phyloP scores from a whole-genome alignment of 1,140 invertebrate species.

The Aphidius gifuensis region DNA sequence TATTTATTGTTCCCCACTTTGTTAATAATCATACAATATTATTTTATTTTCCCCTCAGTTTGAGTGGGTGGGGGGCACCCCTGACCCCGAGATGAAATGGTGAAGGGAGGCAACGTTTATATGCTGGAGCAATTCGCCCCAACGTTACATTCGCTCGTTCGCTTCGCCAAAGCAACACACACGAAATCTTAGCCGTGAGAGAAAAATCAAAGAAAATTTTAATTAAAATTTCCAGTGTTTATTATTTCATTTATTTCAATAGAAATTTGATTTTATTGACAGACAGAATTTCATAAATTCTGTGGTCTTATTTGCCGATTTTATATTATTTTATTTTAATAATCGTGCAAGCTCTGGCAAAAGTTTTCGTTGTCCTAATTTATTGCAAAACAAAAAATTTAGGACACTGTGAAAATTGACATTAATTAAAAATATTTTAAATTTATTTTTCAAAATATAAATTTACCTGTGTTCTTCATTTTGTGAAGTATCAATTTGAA shows the following conservation, averaged over 20 bases:
- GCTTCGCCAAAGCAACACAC: slow-evolving; percentile 50
- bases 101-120: slow-evolving; percentile 58
- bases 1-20: slow-evolving; percentile 6
- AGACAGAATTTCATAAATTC: slow-evolving; percentile 19
- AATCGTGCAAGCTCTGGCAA: background rate
- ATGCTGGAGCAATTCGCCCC: slow-evolving; percentile 52
- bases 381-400: slow-evolving; percentile 3
- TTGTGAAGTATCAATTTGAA: background rate
- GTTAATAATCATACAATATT: background rate
- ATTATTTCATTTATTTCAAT: background rate
- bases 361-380: slow-evolving; percentile 15
- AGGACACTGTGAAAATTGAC: background rate
- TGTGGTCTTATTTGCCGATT: background rate
- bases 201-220: slow-evolving; percentile 6
- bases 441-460: background rate
- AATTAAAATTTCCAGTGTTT: background rate
- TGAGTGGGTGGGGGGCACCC: slow-evolving; percentile 48
- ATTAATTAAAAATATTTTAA: too few species aligned
- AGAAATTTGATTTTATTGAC: slow-evolving; percentile 9
- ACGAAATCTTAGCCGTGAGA: slow-evolving; percentile 27
- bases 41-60: slow-evolving; percentile 3
- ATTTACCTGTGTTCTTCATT: slow-evolving; percentile 19
- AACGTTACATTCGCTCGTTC: slow-evolving; percentile 55
- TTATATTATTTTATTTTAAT: too few species aligned
- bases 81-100: slow-evolving; percentile 48